Evolutionary conservation across 2,113 vertebrate species (phyloP).

Genomic region (Eubucco bourcierii): DNA sequence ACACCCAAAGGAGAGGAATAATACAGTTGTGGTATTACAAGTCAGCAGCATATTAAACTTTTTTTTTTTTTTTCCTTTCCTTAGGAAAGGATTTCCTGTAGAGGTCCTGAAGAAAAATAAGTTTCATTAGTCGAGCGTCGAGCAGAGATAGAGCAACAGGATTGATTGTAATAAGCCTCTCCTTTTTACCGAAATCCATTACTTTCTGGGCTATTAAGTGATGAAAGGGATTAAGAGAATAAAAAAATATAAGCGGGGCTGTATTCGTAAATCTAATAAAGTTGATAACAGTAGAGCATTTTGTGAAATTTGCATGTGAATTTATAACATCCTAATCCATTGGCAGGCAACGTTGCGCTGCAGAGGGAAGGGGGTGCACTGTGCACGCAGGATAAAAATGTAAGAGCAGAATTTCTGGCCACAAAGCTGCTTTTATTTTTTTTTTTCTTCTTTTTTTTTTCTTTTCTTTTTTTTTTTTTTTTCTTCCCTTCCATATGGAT

Average conservation of each 20-base stretch:
- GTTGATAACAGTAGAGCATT: constrained; percentile 71
- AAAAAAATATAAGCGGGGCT: constrained; percentile 64
- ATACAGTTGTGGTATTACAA: not conserved
- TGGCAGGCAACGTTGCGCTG: constrained; percentile 1
- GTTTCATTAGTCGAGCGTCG: constrained; percentile 60
- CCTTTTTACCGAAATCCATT: constrained; percentile 75
- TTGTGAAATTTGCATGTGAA: constrained; percentile 78
- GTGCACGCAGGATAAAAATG: constrained; percentile 72
- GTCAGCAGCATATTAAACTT: not conserved
- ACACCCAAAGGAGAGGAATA: constrained; percentile 32
- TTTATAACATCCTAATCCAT: constrained; percentile 75
- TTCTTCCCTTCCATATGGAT: constrained; percentile 60
- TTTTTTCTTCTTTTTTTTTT: not conserved
- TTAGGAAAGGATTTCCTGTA: constrained; percentile 62
- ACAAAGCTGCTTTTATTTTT: too few relatives aligned
- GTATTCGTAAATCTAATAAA: constrained; percentile 76
- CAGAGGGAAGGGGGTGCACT: constrained; percentile 56
- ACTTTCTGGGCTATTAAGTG: constrained; percentile 79
- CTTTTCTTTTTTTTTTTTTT: not conserved
- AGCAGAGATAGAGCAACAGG: constrained; percentile 66
- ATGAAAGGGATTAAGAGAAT: constrained; percentile 79
- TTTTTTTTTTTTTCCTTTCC: not conserved
- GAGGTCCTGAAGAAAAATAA: constrained; percentile 69
- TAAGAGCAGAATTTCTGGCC: constrained; percentile 71
- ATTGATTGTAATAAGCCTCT: constrained; percentile 72